phyloP scores from a whole-genome alignment of 2,888 invertebrate genomes.

The Celastrina argiolus region DNA sequence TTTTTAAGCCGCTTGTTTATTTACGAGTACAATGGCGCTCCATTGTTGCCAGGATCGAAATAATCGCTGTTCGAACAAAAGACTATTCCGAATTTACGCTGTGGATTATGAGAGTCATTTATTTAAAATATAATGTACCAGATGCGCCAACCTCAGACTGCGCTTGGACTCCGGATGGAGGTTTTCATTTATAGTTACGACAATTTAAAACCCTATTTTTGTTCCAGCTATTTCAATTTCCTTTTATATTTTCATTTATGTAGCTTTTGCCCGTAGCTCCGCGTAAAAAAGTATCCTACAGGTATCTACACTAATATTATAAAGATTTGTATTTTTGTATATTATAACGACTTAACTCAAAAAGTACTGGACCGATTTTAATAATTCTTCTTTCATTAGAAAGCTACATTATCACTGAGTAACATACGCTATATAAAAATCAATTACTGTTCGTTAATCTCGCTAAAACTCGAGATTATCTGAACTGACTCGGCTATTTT shows the following conservation, averaged over 20 bases:
- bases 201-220: neutral
- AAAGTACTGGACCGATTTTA: too few relatives aligned
- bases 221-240: neutral
- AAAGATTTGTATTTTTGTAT: too few relatives aligned
- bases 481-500: too few relatives aligned
- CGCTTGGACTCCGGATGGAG: neutral
- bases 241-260: neutral
- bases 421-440: too few relatives aligned
- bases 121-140: conserved; percentile 11
- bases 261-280: too few relatives aligned
- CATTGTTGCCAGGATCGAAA: conserved; percentile 17
- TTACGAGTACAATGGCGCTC: conserved; percentile 18
- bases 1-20: conserved; percentile 17
- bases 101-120: conserved; percentile 9
- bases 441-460: too few relatives aligned
- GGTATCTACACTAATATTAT: too few relatives aligned
- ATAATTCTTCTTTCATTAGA: too few relatives aligned
- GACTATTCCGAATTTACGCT: conserved; percentile 6
- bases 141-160: conserved; percentile 9
- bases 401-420: too few relatives aligned
- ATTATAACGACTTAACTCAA: too few relatives aligned
- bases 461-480: too few relatives aligned
- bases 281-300: too few relatives aligned
- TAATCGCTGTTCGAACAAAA: conserved; percentile 19
- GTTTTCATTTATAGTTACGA: conserved; percentile 8